Evolutionary conservation across 2,888 invertebrate species (phyloP).

Genomic region (Trachelus iudaicus): DNA sequence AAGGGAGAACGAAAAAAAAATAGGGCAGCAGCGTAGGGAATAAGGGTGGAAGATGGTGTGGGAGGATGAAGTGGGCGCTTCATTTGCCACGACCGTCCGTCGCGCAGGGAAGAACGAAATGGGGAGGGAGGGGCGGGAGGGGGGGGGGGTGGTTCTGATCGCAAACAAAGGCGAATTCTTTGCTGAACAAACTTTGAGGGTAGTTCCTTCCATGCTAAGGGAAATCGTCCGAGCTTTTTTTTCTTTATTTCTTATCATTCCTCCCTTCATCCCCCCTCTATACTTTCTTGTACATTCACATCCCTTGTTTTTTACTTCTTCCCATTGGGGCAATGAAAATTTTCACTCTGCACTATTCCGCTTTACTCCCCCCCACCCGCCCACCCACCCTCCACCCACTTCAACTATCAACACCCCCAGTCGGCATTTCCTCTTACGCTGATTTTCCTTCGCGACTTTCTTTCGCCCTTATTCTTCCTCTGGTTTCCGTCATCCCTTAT

Average conservation of each 20-base stretch:
- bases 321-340: too few species aligned
- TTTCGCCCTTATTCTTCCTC: neutral
- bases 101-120: neutral
- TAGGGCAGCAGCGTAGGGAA: conserved; percentile 14
- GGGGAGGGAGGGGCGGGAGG: conserved; percentile 9
- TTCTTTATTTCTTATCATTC: neutral
- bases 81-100: conserved; percentile 30
- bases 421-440: too few species aligned
- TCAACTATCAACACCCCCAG: too few species aligned
- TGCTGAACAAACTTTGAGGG: neutral
- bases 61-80: conserved; percentile 15
- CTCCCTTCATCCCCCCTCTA: too few species aligned
- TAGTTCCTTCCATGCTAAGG: conserved; percentile 5
- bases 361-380: too few species aligned
- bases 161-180: conserved; percentile 27
- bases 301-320: too few species aligned
- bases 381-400: too few species aligned
- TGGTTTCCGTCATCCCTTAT: too few species aligned
- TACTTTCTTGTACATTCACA: too few species aligned
- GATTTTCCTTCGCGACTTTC: neutral
- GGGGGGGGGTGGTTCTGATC: conserved; percentile 25
- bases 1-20: conserved; percentile 11
- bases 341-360: too few species aligned
- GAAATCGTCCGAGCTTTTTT: conserved; percentile 16
- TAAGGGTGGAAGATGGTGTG: neutral